Evolutionary conservation across 35 echinoderm and acorn worm genomes (phyloP).

Genomic region (Ophiothrix spiculata): DNA sequence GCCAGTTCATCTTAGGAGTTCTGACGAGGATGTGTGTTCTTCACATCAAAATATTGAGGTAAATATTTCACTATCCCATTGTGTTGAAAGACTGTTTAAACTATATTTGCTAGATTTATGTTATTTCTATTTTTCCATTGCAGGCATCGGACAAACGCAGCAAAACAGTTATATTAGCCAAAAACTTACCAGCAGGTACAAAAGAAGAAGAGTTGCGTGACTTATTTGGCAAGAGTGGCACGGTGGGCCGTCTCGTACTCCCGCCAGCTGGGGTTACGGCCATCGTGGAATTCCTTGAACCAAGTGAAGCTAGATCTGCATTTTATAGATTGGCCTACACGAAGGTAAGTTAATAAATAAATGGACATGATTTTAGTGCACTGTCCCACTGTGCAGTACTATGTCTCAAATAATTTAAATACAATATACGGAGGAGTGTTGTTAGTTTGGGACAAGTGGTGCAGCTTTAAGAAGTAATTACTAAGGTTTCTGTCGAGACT

Average conservation of each 20-base stretch:
- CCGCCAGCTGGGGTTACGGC: slow-evolving; percentile 87
- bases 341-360: slow-evolving; percentile 53
- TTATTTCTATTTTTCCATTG: not conserved
- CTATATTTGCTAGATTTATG: not conserved
- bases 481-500: too few relatives aligned
- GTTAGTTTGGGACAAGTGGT: too few relatives aligned
- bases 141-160: slow-evolving; percentile 75
- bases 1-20: too few relatives aligned
- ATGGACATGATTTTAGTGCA: too few relatives aligned
- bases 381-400: too few relatives aligned
- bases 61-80: too few relatives aligned
- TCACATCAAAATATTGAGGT: too few relatives aligned
- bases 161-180: slow-evolving; percentile 84
- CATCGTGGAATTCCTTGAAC: slow-evolving; percentile 84
- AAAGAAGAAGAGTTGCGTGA: slow-evolving; percentile 58
- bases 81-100: not conserved
- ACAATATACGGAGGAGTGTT: too few relatives aligned
- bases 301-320: slow-evolving; percentile 70
- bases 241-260: slow-evolving; percentile 76
- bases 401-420: too few relatives aligned
- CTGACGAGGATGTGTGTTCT: too few relatives aligned
- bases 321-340: slow-evolving; percentile 92
- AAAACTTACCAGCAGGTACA: slow-evolving; percentile 88
- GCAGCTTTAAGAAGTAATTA: too few relatives aligned
- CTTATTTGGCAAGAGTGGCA: slow-evolving; percentile 56